Evolutionary conservation across 2,113 vertebrate genomes (phyloP).

Genomic region (Hyaena hyaena): DNA sequence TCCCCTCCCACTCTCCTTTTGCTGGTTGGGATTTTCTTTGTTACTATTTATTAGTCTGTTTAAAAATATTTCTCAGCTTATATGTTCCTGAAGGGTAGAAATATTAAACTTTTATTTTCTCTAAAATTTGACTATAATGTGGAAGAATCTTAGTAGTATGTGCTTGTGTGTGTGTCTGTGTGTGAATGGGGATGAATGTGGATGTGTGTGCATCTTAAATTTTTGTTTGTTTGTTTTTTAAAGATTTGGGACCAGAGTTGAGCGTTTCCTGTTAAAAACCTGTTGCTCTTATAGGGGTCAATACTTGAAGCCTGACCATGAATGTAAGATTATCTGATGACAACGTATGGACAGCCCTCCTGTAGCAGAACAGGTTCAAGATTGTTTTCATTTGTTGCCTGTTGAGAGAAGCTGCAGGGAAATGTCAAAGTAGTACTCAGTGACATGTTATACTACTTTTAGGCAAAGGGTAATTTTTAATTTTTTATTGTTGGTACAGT

Average conservation of each 20-base stretch:
- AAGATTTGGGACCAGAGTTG: not conserved
- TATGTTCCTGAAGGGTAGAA: not conserved
- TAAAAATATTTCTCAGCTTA: not conserved
- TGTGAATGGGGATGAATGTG: not conserved
- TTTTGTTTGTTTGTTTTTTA: not conserved
- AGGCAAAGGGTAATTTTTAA: constrained; percentile 72
- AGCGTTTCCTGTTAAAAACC: constrained; percentile 52
- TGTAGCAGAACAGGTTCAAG: constrained; percentile 65
- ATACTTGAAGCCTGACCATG: not conserved
- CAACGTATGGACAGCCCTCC: constrained; percentile 55
- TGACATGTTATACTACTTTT: constrained; percentile 76
- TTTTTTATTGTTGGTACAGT: constrained; percentile 69
- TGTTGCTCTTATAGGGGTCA: constrained; percentile 62
- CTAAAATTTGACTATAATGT: not conserved
- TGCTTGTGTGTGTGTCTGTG: not conserved
- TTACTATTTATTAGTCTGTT: not conserved
- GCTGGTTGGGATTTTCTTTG: not conserved
- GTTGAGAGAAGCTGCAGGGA: constrained; percentile 74
- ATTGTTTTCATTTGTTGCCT: constrained; percentile 76
- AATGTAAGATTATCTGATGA: constrained; percentile 37
- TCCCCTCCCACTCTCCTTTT: not conserved
- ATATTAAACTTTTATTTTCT: not conserved
- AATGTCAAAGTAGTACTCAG: constrained; percentile 66
- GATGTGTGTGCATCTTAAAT: not conserved
- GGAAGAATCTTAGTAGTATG: not conserved